Conservation (phyloP, 2,113 vertebrate species). For the Pomatostomus ruficeps region DNA sequence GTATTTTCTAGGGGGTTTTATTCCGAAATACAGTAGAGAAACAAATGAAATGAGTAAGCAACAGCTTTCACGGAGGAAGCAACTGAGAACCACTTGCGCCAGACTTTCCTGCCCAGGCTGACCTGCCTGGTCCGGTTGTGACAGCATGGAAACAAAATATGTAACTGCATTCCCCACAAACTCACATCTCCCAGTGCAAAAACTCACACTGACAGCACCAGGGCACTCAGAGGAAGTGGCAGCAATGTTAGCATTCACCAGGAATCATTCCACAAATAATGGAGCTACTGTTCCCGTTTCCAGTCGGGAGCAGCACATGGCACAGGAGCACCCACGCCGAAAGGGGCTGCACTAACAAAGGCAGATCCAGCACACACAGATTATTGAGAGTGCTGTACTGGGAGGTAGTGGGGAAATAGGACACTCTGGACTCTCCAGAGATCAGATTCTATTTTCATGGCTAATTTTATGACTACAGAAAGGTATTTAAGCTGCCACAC, state of each 20-base stretch:
- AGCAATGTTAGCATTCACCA: not conserved
- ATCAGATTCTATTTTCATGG: not conserved
- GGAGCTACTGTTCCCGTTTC: not conserved
- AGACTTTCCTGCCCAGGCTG: not conserved
- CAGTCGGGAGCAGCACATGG: not conserved
- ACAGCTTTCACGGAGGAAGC: not conserved
- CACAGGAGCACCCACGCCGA: not conserved
- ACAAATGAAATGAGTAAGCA: not conserved
- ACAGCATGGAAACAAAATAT: not conserved
- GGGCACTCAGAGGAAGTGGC: not conserved
- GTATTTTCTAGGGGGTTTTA: not conserved
- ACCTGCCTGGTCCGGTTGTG: not conserved
- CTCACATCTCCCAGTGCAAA: not conserved
- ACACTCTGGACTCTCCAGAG: not conserved
- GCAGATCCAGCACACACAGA: not conserved
- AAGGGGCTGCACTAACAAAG: not conserved
- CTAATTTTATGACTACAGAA: not conserved
- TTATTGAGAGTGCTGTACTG: not conserved
- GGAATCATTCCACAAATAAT: conserved; percentile 18
- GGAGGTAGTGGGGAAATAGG: not conserved
- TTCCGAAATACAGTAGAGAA: not conserved
- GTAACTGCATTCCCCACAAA: not conserved
- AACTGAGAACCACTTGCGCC: not conserved
- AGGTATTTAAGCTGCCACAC: not conserved
- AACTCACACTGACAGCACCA: not conserved